Percentiles rank a stretch among this genome's conserved stretches.
These are phyloP conservation scores for Odontomachus brunneus DNA, from an alignment of 1,140 invertebrate genomes.

Conservation along the genomic window DNA sequence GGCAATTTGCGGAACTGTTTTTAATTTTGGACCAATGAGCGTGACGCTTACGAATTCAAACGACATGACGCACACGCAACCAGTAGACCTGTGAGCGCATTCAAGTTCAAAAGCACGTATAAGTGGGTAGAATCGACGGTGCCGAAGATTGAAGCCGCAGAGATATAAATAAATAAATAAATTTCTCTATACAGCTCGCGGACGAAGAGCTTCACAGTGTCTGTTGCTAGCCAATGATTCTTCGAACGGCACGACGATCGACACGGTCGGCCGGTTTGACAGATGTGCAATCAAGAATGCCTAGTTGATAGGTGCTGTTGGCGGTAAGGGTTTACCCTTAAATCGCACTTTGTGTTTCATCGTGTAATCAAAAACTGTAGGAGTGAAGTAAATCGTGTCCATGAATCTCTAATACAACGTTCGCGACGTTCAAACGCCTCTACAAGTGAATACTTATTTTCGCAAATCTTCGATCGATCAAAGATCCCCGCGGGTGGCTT, in stretches of 20 bases:
- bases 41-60: slow-evolving; percentile 26
- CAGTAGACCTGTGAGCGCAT: background rate
- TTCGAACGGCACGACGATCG: background rate
- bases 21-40: slow-evolving; percentile 3
- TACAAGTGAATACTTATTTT: background rate
- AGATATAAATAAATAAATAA: background rate
- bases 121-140: background rate
- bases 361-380: background rate
- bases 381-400: background rate
- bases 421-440: background rate
- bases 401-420: background rate
- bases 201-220: background rate
- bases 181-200: background rate
- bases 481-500: too few relatives aligned
- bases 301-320: too few relatives aligned
- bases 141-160: too few relatives aligned
- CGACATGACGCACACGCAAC: background rate
- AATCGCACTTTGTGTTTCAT: background rate
- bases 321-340: too few relatives aligned
- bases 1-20: background rate
- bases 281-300: background rate
- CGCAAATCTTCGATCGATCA: background rate
- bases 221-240: background rate
- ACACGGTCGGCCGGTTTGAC: background rate
- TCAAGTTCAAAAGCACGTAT: slow-evolving; percentile 1